phyloP scores from a whole-genome alignment of 2,113 vertebrate species.

The Hassar affinis region DNA sequence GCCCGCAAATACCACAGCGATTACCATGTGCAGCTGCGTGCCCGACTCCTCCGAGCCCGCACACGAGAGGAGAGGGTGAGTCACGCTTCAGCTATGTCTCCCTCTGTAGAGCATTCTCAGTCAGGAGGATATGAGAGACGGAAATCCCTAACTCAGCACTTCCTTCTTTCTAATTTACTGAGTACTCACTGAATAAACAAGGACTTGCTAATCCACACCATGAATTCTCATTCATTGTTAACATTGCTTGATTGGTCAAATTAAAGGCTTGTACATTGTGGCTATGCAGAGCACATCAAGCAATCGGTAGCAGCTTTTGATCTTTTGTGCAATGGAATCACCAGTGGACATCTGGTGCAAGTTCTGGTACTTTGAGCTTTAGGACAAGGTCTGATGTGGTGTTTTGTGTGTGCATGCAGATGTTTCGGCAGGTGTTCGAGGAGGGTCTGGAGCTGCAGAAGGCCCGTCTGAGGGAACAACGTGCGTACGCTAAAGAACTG shows the following conservation, averaged over 20 bases:
- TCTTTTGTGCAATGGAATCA: background rate
- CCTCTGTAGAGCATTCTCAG: background rate
- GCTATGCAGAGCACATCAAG: background rate
- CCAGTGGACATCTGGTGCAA: background rate
- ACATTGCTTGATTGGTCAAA: background rate
- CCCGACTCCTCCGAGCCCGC: conserved; percentile 83
- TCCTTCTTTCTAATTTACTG: background rate
- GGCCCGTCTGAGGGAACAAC: conserved; percentile 81
- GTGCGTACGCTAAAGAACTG: conserved; percentile 79
- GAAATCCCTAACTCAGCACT: background rate
- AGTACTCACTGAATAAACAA: background rate
- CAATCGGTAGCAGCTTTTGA: background rate
- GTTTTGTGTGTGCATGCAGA: conserved; percentile 63
- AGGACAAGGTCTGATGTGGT: background rate
- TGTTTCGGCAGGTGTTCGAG: conserved; percentile 90
- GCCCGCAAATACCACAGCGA: conserved; percentile 87
- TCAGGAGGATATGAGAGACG: background rate
- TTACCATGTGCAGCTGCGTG: conserved; percentile 82
- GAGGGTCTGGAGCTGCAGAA: conserved; percentile 91
- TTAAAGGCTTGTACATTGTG: background rate
- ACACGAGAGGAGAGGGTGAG: conserved; percentile 87
- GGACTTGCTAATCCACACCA: background rate
- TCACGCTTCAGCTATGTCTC: background rate
- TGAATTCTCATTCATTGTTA: background rate
- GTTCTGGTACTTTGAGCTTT: background rate